phyloP scores from a whole-genome alignment of 2,888 invertebrate genomes.

The Laspeyria flexula region DNA sequence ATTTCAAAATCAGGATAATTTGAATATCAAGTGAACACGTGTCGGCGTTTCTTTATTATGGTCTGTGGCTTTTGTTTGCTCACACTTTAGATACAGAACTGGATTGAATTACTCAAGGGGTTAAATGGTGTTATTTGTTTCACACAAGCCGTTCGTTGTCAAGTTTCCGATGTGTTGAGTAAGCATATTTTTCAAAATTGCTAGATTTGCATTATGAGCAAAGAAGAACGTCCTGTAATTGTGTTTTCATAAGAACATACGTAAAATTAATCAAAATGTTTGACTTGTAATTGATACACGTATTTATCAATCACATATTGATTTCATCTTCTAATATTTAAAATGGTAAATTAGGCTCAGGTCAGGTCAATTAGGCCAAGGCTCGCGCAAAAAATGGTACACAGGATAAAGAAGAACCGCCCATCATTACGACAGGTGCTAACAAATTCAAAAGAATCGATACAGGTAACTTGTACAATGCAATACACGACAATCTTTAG shows the following conservation, averaged over 20 bases:
- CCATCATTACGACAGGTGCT: slow-evolving; percentile 29
- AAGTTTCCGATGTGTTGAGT: no score
- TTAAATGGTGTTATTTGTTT: neutral
- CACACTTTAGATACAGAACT: neutral
- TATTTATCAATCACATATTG: no score
- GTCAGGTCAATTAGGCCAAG: neutral
- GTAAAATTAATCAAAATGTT: no score
- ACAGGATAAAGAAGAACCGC: slow-evolving; percentile 19
- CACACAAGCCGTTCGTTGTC: no score
- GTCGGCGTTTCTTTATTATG: slow-evolving; percentile 3
- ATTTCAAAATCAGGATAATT: slow-evolving; percentile 4
- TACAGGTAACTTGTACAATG: slow-evolving; percentile 55
- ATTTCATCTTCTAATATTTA: no score
- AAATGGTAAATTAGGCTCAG: no score
- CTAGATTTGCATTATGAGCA: no score
- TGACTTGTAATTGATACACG: no score
- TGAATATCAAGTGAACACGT: slow-evolving; percentile 7
- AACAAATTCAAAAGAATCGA: slow-evolving; percentile 38
- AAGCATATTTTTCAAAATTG: no score
- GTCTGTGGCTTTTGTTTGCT: slow-evolving; percentile 9
- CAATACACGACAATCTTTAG: slow-evolving; percentile 51
- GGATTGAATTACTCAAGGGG: neutral
- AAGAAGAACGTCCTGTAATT: no score
- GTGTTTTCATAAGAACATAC: no score
- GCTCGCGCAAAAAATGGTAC: slow-evolving; percentile 11